A percentile compares a stretch with the other conserved stretches of the same genome.
Conservation (phyloP, 2,113 vertebrate genomes). For the Mesocricetus auratus region DNA sequence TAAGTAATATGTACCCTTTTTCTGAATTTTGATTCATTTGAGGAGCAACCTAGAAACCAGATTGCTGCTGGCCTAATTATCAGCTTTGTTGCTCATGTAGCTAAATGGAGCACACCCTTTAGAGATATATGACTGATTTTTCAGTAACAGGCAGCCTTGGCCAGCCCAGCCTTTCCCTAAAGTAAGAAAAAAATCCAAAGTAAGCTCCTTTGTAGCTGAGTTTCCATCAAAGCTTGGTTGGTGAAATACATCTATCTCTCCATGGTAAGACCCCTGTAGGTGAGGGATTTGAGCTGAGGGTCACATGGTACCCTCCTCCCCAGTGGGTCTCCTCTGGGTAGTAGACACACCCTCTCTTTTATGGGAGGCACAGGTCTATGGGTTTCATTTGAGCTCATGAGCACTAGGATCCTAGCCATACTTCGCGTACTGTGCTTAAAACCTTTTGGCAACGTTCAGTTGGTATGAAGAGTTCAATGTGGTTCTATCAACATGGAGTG, state of each 20-base stretch:
- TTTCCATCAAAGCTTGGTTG: neutral
- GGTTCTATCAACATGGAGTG: neutral
- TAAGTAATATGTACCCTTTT: slow-evolving; percentile 36
- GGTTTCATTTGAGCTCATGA: neutral
- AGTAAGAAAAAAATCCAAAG: slow-evolving; percentile 30
- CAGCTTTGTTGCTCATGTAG: neutral
- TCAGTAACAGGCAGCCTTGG: neutral
- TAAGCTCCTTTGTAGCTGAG: neutral
- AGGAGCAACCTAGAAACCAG: slow-evolving; percentile 20
- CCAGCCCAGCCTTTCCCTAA: neutral
- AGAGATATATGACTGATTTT: slow-evolving; percentile 46
- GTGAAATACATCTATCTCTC: neutral
- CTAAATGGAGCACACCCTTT: neutral
- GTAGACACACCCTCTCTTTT: neutral
- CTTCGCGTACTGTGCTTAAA: slow-evolving; percentile 11
- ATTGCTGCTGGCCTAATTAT: neutral
- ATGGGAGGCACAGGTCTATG: neutral
- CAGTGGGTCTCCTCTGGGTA: neutral
- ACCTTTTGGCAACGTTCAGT: neutral
- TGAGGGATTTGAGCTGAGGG: neutral
- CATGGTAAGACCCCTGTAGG: neutral
- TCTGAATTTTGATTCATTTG: slow-evolving; percentile 21
- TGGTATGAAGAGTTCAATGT: neutral
- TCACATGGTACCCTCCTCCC: neutral
- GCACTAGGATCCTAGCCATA: neutral